Evolutionary conservation across 1,140 invertebrate genomes (phyloP).

Genomic region (Dryas iulia): DNA sequence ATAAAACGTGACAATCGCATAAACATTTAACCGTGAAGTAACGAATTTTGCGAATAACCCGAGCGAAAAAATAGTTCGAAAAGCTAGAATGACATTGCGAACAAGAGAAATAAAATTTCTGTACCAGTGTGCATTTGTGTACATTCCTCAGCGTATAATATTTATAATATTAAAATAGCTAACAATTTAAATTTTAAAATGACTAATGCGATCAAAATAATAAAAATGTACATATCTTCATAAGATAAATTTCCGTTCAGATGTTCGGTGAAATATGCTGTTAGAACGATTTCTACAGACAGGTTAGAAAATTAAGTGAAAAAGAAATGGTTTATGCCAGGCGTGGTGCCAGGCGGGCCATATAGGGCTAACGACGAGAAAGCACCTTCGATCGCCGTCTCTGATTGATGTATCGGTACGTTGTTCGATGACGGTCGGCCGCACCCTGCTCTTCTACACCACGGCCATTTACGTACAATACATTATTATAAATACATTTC

Average conservation of each 20-base stretch:
- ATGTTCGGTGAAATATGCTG: constrained; percentile 67
- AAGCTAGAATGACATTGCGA: too few species aligned
- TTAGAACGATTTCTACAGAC: constrained; percentile 74
- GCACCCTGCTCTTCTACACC: constrained; percentile 34
- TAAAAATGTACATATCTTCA: not conserved
- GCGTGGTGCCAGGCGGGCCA: constrained; percentile 68
- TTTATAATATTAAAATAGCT: too few species aligned
- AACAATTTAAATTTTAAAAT: too few species aligned
- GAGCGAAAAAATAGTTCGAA: too few species aligned
- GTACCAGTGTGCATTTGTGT: too few species aligned
- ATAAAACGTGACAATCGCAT: not conserved
- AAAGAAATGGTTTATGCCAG: constrained; percentile 72
- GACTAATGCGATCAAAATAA: too few species aligned
- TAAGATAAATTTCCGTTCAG: constrained; percentile 47
- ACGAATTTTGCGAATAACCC: too few species aligned
- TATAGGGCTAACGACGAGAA: constrained; percentile 80
- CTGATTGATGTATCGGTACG: constrained; percentile 68
- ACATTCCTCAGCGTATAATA: too few species aligned
- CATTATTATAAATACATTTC: constrained; percentile 16
- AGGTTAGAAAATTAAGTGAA: constrained; percentile 77
- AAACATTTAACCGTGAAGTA: not conserved
- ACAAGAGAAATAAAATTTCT: too few species aligned
- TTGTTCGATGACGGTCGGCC: constrained; percentile 41
- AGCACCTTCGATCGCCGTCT: constrained; percentile 66
- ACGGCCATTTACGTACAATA: constrained; percentile 31